A percentile compares a stretch with the other conserved stretches of the same genome.
Evolutionary conservation across 2,797 vertebrate species (phyloP).

Genomic region (Semaprochilodus insignis): DNA sequence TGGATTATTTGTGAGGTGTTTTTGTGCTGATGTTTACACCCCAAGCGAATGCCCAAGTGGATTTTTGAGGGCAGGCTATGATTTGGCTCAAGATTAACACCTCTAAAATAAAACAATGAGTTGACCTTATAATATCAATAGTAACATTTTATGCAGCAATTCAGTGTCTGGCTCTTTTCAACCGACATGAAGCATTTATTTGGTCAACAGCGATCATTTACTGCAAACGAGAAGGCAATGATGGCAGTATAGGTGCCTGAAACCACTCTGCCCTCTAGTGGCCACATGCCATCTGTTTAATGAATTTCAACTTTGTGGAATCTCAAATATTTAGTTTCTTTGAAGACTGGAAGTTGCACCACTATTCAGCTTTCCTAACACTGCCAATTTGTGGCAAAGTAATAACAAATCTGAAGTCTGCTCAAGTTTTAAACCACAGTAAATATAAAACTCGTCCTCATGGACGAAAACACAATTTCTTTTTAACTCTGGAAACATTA

Average conservation of each 20-base stretch:
- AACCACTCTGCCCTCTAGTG: constrained; percentile 23
- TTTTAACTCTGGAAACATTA: constrained; percentile 25
- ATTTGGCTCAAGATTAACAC: too few relatives aligned
- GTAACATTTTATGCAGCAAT: not conserved
- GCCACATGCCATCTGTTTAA: not conserved
- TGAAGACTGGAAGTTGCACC: not conserved
- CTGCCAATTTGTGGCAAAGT: not conserved
- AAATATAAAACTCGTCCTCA: constrained; percentile 39
- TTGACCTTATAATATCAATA: not conserved
- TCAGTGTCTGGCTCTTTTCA: constrained; percentile 6
- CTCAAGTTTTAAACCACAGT: not conserved
- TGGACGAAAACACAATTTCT: constrained; percentile 6
- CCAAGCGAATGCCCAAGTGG: not conserved
- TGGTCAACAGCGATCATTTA: constrained; percentile 9
- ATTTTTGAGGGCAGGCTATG: not conserved
- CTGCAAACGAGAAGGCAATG: not conserved
- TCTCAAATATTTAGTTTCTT: not conserved
- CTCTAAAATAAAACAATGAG: not conserved
- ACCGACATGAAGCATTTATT: not conserved
- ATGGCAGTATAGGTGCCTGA: not conserved
- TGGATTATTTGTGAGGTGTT: not conserved
- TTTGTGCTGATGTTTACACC: not conserved
- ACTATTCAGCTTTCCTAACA: not conserved
- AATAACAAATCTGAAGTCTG: constrained; percentile 4
- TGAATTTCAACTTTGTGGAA: not conserved